phyloP scores from a whole-genome alignment of 2,888 invertebrate species.

The Spilarctia lutea region DNA sequence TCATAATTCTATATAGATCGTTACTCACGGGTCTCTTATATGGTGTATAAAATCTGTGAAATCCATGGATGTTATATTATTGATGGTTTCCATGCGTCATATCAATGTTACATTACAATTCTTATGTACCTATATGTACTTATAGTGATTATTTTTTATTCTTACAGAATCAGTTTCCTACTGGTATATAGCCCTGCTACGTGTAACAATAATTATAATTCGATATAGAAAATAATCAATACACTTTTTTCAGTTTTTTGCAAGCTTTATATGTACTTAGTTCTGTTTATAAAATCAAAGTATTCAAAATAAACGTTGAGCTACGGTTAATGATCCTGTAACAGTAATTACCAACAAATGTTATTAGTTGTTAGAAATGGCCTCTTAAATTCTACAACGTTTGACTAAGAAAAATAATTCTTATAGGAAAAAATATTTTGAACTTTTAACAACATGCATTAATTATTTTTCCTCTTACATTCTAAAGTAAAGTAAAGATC shows the following conservation, averaged over 20 bases:
- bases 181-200: background rate
- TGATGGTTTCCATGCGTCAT: background rate
- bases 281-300: too few species aligned
- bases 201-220: background rate
- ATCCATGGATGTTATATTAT: conserved; percentile 16
- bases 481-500: too few species aligned
- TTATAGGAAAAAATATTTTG: too few species aligned
- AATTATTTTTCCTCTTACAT: too few species aligned
- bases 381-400: too few species aligned
- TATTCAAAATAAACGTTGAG: too few species aligned
- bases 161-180: background rate
- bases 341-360: too few species aligned
- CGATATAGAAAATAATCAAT: background rate
- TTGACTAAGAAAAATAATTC: too few species aligned
- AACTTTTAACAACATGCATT: too few species aligned
- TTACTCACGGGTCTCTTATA: conserved; percentile 30
- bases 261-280: too few species aligned
- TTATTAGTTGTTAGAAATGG: too few species aligned
- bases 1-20: conserved; percentile 34
- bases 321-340: too few species aligned
- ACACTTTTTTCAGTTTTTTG: background rate
- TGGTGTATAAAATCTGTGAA: conserved; percentile 32
- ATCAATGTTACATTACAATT: background rate
- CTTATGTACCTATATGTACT: background rate
- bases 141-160: background rate